phyloP scores from a whole-genome alignment of 2,797 vertebrate species.

The Tamandua tetradactyla region DNA sequence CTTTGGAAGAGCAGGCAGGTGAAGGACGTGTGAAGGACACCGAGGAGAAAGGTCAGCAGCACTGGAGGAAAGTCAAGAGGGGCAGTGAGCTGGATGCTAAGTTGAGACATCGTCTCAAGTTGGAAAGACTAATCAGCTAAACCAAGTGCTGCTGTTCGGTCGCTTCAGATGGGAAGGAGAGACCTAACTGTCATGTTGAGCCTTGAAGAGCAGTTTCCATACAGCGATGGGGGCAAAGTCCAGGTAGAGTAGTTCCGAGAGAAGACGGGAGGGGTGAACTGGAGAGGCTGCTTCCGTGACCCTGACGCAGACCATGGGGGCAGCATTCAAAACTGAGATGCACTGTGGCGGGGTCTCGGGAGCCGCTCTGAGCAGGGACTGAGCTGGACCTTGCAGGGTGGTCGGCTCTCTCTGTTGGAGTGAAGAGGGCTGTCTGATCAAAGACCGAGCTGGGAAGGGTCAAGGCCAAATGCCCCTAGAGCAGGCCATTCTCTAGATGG shows the following conservation, averaged over 20 bases:
- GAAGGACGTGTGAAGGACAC: neutral
- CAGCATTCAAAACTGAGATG: neutral
- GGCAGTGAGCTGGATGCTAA: neutral
- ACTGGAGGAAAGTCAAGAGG: neutral
- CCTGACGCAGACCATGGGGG: too few species aligned
- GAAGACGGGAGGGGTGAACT: neutral
- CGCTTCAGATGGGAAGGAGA: neutral
- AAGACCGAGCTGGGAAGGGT: neutral
- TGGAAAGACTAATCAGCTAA: too few species aligned
- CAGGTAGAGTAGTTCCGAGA: neutral
- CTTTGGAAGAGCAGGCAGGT: neutral
- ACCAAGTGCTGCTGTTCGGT: too few species aligned
- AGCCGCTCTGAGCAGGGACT: neutral
- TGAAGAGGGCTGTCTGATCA: neutral
- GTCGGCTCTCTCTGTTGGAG: neutral
- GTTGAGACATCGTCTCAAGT: neutral
- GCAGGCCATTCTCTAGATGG: neutral
- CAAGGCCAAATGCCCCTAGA: neutral
- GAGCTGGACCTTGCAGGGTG: neutral
- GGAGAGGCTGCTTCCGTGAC: rapidly evolving
- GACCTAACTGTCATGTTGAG: rapidly evolving
- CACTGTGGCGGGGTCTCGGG: neutral
- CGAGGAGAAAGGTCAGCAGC: neutral
- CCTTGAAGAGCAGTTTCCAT: neutral
- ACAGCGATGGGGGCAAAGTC: neutral